These are phyloP conservation scores for Agraylea sexmaculata DNA, from an alignment of 1,140 invertebrate species.

Conservation along the genomic window DNA sequence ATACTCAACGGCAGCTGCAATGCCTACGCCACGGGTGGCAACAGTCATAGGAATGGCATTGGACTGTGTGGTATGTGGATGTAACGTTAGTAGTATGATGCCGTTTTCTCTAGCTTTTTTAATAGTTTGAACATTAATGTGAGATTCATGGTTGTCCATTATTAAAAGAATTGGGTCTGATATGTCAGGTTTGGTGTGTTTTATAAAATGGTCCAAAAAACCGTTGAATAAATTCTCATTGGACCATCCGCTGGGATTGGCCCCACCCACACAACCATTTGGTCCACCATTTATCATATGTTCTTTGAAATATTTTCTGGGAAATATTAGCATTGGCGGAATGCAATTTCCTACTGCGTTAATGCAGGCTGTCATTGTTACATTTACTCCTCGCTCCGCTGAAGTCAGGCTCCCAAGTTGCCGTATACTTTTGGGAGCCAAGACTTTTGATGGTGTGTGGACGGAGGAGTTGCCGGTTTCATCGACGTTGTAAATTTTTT, in stretches of 20 bases:
- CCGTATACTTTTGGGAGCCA: constrained; percentile 26
- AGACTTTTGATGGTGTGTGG: constrained; percentile 26
- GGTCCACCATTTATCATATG: constrained; percentile 21
- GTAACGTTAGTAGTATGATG: constrained; percentile 26
- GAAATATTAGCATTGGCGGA: constrained; percentile 27
- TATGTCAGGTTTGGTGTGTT: constrained; percentile 20
- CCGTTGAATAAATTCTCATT: constrained; percentile 25
- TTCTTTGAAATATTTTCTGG: constrained; percentile 22
- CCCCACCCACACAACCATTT: constrained; percentile 16
- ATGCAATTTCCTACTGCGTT: constrained; percentile 24
- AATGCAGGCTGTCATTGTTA: constrained; percentile 24
- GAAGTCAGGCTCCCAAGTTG: constrained; percentile 26
- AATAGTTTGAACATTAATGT: constrained; percentile 23
- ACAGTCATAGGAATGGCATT: no score
- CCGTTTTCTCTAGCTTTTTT: constrained; percentile 23
- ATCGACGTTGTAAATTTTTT: constrained; percentile 29
- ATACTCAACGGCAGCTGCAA: no score
- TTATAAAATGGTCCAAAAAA: constrained; percentile 24
- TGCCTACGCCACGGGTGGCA: no score
- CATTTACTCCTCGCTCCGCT: constrained; percentile 28
- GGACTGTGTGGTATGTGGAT: constrained; percentile 22
- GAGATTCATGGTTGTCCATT: constrained; percentile 24
- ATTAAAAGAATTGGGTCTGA: constrained; percentile 23
- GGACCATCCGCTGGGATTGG: constrained; percentile 24
- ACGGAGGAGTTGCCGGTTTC: constrained; percentile 33